Percentiles rank a stretch among this genome's conserved stretches.
Conservation (phyloP, 2,888 invertebrate genomes). For the Tipula vernalis region DNA sequence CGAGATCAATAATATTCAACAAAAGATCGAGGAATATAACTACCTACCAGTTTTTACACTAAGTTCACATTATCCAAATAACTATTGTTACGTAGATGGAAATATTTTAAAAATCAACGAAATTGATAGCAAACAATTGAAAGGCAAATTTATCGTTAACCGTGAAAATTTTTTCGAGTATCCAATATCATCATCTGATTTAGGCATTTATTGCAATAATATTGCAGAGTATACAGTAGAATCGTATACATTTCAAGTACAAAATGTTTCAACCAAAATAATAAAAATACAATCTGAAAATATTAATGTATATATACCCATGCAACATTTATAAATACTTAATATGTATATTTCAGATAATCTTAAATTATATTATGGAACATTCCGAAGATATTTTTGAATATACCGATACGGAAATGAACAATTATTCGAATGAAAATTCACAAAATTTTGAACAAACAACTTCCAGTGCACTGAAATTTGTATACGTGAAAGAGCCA, state of each 20-base stretch:
- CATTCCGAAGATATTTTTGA: neutral
- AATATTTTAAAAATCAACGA: no score
- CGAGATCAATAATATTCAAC: neutral
- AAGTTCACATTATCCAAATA: neutral
- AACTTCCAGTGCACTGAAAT: no score
- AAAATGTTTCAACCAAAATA: neutral
- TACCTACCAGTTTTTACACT: neutral
- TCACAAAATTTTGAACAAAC: no score
- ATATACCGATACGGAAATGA: no score
- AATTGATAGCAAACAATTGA: no score
- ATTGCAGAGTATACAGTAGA: neutral
- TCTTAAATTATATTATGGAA: neutral
- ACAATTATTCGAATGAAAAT: no score
- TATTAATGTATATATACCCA: neutral
- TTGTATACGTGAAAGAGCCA: no score
- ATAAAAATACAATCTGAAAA: neutral
- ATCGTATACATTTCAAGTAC: neutral
- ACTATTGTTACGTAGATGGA: neutral
- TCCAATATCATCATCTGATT: no score
- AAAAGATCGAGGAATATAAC: neutral
- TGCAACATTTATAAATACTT: neutral
- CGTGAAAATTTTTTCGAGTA: no score
- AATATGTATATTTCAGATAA: neutral
- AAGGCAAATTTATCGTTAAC: no score
- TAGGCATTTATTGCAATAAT: neutral